phyloP scores from a whole-genome alignment of 2,797 vertebrate genomes.

The Staurois parvus region DNA sequence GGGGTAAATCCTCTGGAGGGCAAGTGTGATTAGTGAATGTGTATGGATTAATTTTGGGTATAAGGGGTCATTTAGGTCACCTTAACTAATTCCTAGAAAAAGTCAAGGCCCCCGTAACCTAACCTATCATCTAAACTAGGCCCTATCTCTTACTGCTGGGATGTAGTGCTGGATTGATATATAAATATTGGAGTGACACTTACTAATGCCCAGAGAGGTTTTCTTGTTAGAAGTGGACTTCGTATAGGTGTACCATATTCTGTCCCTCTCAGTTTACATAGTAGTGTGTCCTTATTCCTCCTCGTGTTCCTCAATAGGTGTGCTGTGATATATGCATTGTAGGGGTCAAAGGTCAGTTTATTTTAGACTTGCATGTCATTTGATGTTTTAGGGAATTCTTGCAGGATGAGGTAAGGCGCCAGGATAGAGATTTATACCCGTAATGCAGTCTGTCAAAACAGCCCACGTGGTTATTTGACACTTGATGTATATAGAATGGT shows the following conservation, averaged over 20 bases:
- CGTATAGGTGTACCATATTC: neutral
- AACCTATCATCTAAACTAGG: too few species aligned
- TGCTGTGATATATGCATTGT: neutral
- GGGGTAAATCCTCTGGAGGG: too few species aligned
- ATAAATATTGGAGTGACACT: neutral
- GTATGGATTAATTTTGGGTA: too few species aligned
- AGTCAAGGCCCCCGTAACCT: too few species aligned
- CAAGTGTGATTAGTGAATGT: too few species aligned
- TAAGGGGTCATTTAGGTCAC: too few species aligned
- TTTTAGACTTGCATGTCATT: neutral
- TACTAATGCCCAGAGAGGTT: neutral
- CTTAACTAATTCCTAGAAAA: too few species aligned
- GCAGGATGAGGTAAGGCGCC: neutral
- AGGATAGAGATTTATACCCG: slow-evolving; percentile 1
- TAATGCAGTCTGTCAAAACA: neutral
- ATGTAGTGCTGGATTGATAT: too few species aligned
- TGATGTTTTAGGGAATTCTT: neutral
- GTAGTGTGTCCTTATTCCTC: neutral
- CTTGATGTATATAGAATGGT: neutral
- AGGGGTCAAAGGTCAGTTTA: neutral
- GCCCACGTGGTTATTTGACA: neutral
- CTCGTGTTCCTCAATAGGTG: neutral
- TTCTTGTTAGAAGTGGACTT: neutral
- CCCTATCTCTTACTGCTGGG: too few species aligned
- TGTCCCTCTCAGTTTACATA: neutral